These are phyloP conservation scores for Gryllus bimaculatus DNA, from an alignment of 1,140 invertebrate genomes.

Conservation along the genomic window DNA sequence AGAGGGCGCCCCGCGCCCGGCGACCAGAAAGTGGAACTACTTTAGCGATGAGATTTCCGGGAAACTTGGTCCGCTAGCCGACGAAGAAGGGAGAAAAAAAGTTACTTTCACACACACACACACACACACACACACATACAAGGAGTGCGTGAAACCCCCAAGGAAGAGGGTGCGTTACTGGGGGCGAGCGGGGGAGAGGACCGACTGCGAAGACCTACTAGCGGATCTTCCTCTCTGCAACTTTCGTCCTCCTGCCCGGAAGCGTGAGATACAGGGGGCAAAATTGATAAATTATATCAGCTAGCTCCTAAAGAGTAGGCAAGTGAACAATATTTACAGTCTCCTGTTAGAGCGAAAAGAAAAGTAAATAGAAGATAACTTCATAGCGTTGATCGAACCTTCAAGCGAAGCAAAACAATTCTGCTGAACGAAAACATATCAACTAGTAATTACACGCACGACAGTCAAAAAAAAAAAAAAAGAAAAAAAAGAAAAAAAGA, in stretches of 20 bases:
- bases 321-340: neutral
- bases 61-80: neutral
- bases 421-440: too few relatives aligned
- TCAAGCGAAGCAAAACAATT: too few relatives aligned
- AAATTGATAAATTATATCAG: slow-evolving; percentile 6
- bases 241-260: neutral
- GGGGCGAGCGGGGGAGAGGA: too few relatives aligned
- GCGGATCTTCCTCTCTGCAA: neutral
- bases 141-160: neutral
- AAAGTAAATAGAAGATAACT: neutral
- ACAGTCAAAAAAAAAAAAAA: too few relatives aligned
- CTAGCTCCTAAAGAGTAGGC: neutral
- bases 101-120: neutral
- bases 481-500: too few relatives aligned
- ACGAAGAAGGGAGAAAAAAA: neutral
- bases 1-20: too few relatives aligned
- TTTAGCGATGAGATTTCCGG: slow-evolving; percentile 3
- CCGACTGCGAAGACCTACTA: neutral
- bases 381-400: neutral
- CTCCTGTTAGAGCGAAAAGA: neutral
- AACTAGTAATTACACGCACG: too few relatives aligned
- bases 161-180: neutral
- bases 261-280: neutral
- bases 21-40: neutral
- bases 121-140: neutral